These are phyloP conservation scores for Aleiodes leptofemur DNA, from an alignment of 2,888 invertebrate genomes.

Conservation along the genomic window DNA sequence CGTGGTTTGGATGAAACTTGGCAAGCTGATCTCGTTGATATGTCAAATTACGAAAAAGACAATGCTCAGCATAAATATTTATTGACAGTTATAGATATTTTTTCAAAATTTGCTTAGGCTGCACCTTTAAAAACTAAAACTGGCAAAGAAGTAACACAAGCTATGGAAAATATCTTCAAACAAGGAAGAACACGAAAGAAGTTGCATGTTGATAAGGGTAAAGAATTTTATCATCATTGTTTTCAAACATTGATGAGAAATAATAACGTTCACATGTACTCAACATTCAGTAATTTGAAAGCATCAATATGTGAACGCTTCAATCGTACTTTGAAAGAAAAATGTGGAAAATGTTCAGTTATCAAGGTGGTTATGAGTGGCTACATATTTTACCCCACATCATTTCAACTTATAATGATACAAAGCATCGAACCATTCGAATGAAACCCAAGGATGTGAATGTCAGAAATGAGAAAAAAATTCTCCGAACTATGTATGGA, in stretches of 20 bases:
- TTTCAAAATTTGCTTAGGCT: conserved; percentile 72
- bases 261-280: too few relatives aligned
- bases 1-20: too few relatives aligned
- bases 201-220: conserved; percentile 49
- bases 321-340: too few relatives aligned
- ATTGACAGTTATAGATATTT: conserved; percentile 40
- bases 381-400: conserved; percentile 46
- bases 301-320: too few relatives aligned
- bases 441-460: conserved; percentile 58
- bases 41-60: too few relatives aligned
- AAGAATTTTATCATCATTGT: conserved; percentile 50
- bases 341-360: conserved; percentile 45
- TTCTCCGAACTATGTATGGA: conserved; percentile 35
- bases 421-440: conserved; percentile 65
- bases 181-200: conserved; percentile 45
- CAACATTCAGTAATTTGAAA: too few relatives aligned
- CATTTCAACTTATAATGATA: conserved; percentile 61
- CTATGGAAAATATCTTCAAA: conserved; percentile 53
- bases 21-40: too few relatives aligned
- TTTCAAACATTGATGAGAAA: conserved; percentile 45
- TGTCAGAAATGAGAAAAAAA: conserved; percentile 8
- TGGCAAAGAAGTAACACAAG: conserved; percentile 60
- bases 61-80: too few relatives aligned
- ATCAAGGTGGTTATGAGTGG: conserved; percentile 36
- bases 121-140: conserved; percentile 66